Evolutionary conservation across 2,888 invertebrate genomes (phyloP), one percentile per base, ranked within the genome.

Genomic region (Tuta absoluta): DNA sequence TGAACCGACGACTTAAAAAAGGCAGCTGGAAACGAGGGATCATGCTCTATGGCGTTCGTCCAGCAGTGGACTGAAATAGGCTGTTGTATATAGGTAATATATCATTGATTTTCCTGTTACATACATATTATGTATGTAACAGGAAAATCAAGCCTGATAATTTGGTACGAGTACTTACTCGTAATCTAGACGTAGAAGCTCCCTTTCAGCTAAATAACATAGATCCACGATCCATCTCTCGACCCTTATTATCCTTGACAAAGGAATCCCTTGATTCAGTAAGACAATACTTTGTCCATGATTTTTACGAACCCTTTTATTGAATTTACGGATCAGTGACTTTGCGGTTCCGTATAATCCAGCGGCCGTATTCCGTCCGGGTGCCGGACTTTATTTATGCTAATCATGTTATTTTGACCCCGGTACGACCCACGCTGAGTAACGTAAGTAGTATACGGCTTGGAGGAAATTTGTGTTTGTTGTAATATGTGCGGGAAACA

Each of bases 391-490:
- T 64, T 66, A 67, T 67, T 68, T 68, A 68, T 68, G 68, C 63
- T 64, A 67, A 68, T 68, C 65, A 41, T 67, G 68, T 66, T 67
- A 66, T 66, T 67, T 62, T 68, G 67, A 66, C 61, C 51, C 23
- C 51, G 51, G 14, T 23, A 24, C 23, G 23, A 23, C 21, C 51
- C 51, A 11, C 17, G 17, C 48, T 17, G 8, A 53, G 23, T 23
- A 24, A 23, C 51, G 23, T 23, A 14, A 23, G 51, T 23, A 14
- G 14, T 53, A 53, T 53, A 53, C 24, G 14, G 14, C 21, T 53
- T 23, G 12, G 21, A 23, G 17, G 51, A 24, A 53, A 45, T 45
- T 45, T 45, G 45, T 45, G 45, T 17, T 17, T 45, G n/a, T n/a
- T n/a, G 45, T 45, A 45, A 45, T 45, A 17, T 45, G 45, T 3